These are phyloP conservation scores for Acomys russatus DNA, from an alignment of 2,797 vertebrate species.

Conservation along the genomic window DNA sequence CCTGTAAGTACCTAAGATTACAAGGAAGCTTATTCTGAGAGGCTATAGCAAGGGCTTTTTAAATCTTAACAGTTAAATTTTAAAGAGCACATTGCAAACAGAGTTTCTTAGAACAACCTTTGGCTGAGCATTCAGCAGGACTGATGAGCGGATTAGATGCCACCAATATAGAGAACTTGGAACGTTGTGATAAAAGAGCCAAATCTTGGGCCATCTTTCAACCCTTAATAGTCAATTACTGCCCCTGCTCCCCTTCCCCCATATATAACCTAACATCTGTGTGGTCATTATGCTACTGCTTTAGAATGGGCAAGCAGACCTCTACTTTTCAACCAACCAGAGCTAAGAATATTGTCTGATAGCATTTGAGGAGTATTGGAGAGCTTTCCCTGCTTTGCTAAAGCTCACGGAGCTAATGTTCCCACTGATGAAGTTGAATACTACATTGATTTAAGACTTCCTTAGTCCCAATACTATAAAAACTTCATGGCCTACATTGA, in stretches of 20 bases:
- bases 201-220: not conserved
- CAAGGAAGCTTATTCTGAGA: slow-evolving; percentile 7
- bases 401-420: not conserved
- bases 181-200: not conserved
- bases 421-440: not conserved
- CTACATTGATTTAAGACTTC: not conserved
- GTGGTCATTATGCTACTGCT: not conserved
- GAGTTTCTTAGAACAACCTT: not conserved
- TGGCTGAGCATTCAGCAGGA: not conserved
- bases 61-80: slow-evolving; percentile 58
- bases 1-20: slow-evolving; percentile 19
- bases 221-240: not conserved
- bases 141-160: not conserved
- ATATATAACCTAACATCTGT: not conserved
- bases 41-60: slow-evolving; percentile 35
- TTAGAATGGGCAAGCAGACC: not conserved
- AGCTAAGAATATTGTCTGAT: not conserved
- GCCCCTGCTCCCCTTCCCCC: not conserved
- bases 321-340: not conserved
- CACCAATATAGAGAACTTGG: not conserved
- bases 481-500: not conserved
- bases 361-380: not conserved
- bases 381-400: not conserved
- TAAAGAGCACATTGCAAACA: not conserved
- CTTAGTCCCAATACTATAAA: not conserved